These are phyloP conservation scores for Scaptomyza caliginosa DNA, from an alignment of 2,888 invertebrate species.

Conservation along the genomic window DNA sequence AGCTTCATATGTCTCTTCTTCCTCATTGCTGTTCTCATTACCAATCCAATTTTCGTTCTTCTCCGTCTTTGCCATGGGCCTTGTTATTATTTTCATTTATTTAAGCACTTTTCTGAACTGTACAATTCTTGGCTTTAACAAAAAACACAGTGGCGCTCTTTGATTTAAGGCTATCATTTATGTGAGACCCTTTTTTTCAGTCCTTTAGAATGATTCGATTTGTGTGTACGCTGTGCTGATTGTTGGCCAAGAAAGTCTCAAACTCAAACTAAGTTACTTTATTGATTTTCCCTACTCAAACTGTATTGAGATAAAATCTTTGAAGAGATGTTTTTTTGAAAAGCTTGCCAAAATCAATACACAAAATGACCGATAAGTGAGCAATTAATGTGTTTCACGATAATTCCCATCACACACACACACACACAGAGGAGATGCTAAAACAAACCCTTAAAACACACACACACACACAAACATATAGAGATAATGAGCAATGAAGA, in stretches of 20 bases:
- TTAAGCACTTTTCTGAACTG: constrained; percentile 11
- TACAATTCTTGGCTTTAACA: background rate
- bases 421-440: constrained; percentile 14
- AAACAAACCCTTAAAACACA: constrained; percentile 5
- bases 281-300: constrained; percentile 7
- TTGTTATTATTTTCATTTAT: constrained; percentile 58
- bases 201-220: constrained; percentile 10
- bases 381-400: constrained; percentile 66
- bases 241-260: no score
- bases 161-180: background rate
- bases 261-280: background rate
- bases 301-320: background rate
- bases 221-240: background rate
- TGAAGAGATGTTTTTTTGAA: background rate
- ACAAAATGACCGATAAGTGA: constrained; percentile 57
- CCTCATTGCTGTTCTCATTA: constrained; percentile 9
- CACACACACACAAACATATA: background rate
- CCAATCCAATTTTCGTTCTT: constrained; percentile 18
- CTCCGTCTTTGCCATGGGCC: constrained; percentile 11
- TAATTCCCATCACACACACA: constrained; percentile 55
- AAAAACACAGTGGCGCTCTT: constrained; percentile 7
- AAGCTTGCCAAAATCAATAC: constrained; percentile 20
- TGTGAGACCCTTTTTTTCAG: background rate
- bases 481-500: constrained; percentile 46
- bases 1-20: constrained; percentile 8